phyloP scores from a whole-genome alignment of 2,888 invertebrate species.

The Odontocerum albicorne region DNA sequence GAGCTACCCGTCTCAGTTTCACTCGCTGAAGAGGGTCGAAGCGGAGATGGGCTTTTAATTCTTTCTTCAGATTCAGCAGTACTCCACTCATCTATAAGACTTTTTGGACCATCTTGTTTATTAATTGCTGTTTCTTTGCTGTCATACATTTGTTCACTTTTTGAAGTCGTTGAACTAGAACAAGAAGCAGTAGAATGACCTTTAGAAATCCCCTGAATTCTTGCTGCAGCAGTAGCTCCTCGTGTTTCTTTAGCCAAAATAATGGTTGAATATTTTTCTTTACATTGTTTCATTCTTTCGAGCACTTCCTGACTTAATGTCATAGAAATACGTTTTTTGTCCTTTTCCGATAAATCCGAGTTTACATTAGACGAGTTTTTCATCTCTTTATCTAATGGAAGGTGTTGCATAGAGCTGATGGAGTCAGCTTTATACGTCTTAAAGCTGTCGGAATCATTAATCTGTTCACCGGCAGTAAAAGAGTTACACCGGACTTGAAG shows the following conservation, averaged over 20 bases:
- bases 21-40: conserved; percentile 57
- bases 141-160: background rate
- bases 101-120: background rate
- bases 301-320: conserved; percentile 73
- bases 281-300: conserved; percentile 60
- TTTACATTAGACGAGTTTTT: conserved; percentile 50
- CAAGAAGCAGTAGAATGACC: conserved; percentile 44
- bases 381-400: conserved; percentile 50
- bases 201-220: conserved; percentile 45
- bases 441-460: conserved; percentile 45
- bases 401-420: conserved; percentile 56
- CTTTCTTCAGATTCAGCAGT: conserved; percentile 44
- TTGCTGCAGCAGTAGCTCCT: conserved; percentile 61
- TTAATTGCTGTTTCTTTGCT: background rate
- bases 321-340: conserved; percentile 73
- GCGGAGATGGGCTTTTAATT: conserved; percentile 34
- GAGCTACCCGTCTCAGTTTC: conserved; percentile 75
- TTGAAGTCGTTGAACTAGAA: conserved; percentile 47
- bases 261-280: conserved; percentile 44
- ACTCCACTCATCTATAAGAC: conserved; percentile 41
- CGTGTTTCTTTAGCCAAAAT: conserved; percentile 60
- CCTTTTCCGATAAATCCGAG: conserved; percentile 60
- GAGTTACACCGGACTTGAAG: conserved; percentile 64
- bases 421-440: conserved; percentile 58
- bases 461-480: conserved; percentile 51